A percentile compares a stretch with the other conserved stretches of the same genome.
These are phyloP conservation scores for Sturmia bella DNA, from an alignment of 2,888 invertebrate genomes.

Conservation along the genomic window DNA sequence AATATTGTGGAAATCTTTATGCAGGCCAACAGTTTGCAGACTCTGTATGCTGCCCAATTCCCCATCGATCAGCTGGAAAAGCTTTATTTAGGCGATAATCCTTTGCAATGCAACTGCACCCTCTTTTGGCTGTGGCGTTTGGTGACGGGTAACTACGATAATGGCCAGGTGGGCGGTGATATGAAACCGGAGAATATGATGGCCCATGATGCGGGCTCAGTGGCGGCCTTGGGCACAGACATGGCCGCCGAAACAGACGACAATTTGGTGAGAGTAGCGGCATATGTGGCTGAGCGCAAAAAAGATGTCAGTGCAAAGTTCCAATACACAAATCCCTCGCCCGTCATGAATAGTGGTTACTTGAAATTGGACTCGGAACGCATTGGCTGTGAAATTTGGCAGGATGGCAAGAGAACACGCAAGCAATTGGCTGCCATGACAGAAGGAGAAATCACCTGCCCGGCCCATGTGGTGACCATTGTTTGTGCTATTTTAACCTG, in stretches of 20 bases:
- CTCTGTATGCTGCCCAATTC: conserved; percentile 90
- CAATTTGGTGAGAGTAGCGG: conserved; percentile 74
- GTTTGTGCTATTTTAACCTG: conserved; percentile 81
- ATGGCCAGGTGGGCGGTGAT: conserved; percentile 64
- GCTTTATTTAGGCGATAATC: conserved; percentile 90
- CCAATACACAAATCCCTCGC: conserved; percentile 72
- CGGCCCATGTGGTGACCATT: conserved; percentile 82
- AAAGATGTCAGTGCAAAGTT: conserved; percentile 71
- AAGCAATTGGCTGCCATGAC: conserved; percentile 79
- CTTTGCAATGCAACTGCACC: conserved; percentile 93
- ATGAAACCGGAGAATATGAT: conserved; percentile 64
- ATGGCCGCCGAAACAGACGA: conserved; percentile 68
- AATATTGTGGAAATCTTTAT: conserved; percentile 89
- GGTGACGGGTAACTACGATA: conserved; percentile 81
- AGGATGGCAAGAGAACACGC: conserved; percentile 77
- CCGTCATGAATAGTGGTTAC: conserved; percentile 72
- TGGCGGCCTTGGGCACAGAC: conserved; percentile 76
- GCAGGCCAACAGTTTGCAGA: conserved; percentile 88
- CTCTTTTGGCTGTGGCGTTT: conserved; percentile 93
- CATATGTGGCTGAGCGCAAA: conserved; percentile 76
- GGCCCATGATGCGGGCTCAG: conserved; percentile 73
- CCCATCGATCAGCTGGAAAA: conserved; percentile 90
- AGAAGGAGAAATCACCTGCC: conserved; percentile 81
- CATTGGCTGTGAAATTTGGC: conserved; percentile 81
- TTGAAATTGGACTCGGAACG: conserved; percentile 80